Percentiles rank a stretch among this genome's conserved stretches.
Conservation (phyloP, 2,888 invertebrate species). For the Clunio marinus region DNA sequence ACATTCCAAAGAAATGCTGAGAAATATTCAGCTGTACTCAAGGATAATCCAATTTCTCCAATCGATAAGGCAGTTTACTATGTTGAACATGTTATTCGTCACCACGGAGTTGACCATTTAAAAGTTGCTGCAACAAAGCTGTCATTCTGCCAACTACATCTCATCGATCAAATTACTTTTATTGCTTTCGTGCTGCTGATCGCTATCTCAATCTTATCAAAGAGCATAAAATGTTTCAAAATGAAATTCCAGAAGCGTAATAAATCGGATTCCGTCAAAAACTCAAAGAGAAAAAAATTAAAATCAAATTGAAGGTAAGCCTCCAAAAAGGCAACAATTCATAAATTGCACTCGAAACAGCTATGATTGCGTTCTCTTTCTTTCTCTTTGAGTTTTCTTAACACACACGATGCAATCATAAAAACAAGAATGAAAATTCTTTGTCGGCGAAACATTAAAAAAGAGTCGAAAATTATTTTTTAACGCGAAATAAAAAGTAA, state of each 20-base stretch:
- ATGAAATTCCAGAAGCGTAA: constrained; percentile 31
- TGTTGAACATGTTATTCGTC: constrained; percentile 48
- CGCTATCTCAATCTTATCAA: constrained; percentile 20
- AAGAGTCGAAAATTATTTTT: constrained; percentile 7
- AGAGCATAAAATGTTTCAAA: background rate
- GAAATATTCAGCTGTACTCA: constrained; percentile 43
- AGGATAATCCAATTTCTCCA: constrained; percentile 43
- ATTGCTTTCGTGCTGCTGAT: constrained; percentile 40
- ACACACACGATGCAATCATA: constrained; percentile 18
- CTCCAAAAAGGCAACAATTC: background rate
- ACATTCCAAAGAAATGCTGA: constrained; percentile 44
- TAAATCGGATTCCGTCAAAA: constrained; percentile 17
- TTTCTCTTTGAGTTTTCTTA: background rate
- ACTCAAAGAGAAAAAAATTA: constrained; percentile 23
- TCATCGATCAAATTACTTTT: constrained; percentile 48
- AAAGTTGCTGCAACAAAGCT: constrained; percentile 48
- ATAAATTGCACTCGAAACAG: constrained; percentile 16
- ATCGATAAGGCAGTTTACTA: constrained; percentile 46
- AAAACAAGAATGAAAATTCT: constrained; percentile 22
- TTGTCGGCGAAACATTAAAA: constrained; percentile 16
- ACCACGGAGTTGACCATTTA: constrained; percentile 47
- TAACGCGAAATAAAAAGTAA: constrained; percentile 6
- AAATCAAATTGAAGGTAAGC: constrained; percentile 28
- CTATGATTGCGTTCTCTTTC: constrained; percentile 1
- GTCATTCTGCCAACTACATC: constrained; percentile 47